These are phyloP conservation scores for Drosophila equinoxialis DNA, from an alignment of 1,140 invertebrate genomes.

Conservation along the genomic window DNA sequence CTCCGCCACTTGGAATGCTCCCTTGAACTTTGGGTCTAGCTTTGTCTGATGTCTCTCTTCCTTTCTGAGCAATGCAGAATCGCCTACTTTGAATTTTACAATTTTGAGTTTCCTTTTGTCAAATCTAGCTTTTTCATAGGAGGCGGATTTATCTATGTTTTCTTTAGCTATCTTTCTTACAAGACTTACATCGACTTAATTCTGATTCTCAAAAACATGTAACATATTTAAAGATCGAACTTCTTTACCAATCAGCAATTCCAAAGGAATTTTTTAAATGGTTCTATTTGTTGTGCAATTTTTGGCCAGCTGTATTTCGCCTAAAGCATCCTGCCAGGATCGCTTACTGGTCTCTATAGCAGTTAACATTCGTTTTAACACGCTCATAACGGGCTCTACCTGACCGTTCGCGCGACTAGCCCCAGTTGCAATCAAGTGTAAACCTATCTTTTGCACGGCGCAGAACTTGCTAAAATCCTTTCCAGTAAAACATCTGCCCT, in stretches of 20 bases:
- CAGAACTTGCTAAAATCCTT: neutral
- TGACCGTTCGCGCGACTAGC: constrained; percentile 9
- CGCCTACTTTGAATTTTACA: neutral
- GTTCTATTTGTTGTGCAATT: constrained; percentile 17
- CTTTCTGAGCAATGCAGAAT: neutral
- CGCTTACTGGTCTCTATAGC: constrained; percentile 8
- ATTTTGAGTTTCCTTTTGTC: neutral
- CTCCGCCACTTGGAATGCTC: neutral
- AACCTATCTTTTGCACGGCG: neutral
- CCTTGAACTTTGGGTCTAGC: neutral
- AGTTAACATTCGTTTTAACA: constrained; percentile 14
- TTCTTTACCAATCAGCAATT: constrained; percentile 14
- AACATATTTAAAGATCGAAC: constrained; percentile 9
- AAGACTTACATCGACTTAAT: neutral
- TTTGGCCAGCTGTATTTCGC: neutral
- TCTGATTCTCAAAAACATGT: neutral
- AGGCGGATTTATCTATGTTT: constrained; percentile 7
- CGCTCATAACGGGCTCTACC: constrained; percentile 17
- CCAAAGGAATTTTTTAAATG: neutral
- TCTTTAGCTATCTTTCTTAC: neutral
- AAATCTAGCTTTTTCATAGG: neutral
- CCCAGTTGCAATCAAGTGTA: constrained; percentile 14
- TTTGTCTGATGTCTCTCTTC: neutral
- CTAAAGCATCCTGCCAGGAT: constrained; percentile 8
- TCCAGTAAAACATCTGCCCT: neutral